Evolutionary conservation across 2,797 vertebrate genomes (phyloP).

Genomic region (Menidia menidia): DNA sequence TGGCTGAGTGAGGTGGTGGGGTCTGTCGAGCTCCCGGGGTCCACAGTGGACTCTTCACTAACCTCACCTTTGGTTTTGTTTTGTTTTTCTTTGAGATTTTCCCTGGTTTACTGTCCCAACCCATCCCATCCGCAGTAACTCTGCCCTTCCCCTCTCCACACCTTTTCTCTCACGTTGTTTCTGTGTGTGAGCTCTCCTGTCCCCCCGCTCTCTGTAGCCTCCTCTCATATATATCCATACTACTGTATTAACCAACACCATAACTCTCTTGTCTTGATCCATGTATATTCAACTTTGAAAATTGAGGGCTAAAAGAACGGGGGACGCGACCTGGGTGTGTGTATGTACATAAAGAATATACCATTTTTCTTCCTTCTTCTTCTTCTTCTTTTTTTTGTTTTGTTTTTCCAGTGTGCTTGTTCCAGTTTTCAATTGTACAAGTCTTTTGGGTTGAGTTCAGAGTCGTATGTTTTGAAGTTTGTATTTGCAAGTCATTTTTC

Average conservation of each 20-base stretch:
- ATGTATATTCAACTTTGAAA: conserved; percentile 57
- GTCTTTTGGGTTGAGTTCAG: conserved; percentile 68
- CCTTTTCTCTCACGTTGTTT: conserved; percentile 11
- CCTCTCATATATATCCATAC: conserved; percentile 64
- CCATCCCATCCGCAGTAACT: conserved; percentile 21
- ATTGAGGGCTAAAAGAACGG: conserved; percentile 57
- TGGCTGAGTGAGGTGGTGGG: conserved; percentile 51
- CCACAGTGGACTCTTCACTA: conserved; percentile 42
- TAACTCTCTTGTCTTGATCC: conserved; percentile 67
- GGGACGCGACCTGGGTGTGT: conserved; percentile 60
- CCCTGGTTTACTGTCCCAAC: background rate
- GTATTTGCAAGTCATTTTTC: conserved; percentile 66
- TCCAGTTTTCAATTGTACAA: conserved; percentile 69
- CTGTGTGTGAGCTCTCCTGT: conserved; percentile 36
- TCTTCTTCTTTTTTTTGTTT: conserved; percentile 18
- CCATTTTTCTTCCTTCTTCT: background rate
- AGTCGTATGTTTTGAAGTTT: conserved; percentile 71
- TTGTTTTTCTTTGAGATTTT: background rate
- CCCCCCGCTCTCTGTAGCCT: conserved; percentile 38
- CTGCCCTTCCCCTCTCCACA: conserved; percentile 2
- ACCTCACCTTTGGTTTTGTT: conserved; percentile 4
- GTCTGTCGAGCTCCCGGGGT: conserved; percentile 50
- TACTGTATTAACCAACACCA: conserved; percentile 75
- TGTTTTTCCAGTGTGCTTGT: conserved; percentile 52
- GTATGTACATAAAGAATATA: conserved; percentile 73